Conservation (phyloP, 2,888 invertebrate genomes). For the Tenthredo notha region DNA sequence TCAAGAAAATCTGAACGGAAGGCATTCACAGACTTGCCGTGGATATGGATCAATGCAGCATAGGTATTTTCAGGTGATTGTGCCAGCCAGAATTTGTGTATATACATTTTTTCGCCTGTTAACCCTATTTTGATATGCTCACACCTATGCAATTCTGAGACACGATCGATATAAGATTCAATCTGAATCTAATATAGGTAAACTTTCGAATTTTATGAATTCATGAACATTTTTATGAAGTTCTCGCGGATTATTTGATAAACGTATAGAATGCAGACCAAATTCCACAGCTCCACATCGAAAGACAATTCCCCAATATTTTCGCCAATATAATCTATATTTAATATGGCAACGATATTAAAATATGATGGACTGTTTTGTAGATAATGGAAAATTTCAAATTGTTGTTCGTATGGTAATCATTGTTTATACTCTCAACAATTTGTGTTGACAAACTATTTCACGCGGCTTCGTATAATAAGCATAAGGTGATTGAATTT, state of each 20-base stretch:
- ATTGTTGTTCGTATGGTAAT: not conserved
- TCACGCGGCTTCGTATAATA: not conserved
- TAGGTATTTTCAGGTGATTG: not conserved
- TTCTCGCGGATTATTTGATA: not conserved
- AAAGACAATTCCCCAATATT: not conserved
- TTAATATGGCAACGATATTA: not conserved
- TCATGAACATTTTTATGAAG: not conserved
- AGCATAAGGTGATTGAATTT: not conserved
- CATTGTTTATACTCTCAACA: not conserved
- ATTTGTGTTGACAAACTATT: not conserved
- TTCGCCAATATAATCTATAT: not conserved
- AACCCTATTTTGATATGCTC: not conserved
- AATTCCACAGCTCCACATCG: not conserved
- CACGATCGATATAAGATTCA: conserved; percentile 10
- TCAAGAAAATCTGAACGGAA: not conserved
- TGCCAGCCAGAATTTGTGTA: not conserved
- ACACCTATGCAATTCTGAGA: not conserved
- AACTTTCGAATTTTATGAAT: not conserved
- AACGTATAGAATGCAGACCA: not conserved
- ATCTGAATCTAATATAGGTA: not conserved
- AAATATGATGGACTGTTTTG: not conserved
- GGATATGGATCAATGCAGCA: not conserved
- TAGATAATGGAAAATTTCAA: not conserved
- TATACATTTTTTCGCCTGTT: not conserved
- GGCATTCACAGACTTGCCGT: not conserved